Evolutionary conservation across 1,140 invertebrate genomes (phyloP).

Genomic region (Camponotus pennsylvanicus): DNA sequence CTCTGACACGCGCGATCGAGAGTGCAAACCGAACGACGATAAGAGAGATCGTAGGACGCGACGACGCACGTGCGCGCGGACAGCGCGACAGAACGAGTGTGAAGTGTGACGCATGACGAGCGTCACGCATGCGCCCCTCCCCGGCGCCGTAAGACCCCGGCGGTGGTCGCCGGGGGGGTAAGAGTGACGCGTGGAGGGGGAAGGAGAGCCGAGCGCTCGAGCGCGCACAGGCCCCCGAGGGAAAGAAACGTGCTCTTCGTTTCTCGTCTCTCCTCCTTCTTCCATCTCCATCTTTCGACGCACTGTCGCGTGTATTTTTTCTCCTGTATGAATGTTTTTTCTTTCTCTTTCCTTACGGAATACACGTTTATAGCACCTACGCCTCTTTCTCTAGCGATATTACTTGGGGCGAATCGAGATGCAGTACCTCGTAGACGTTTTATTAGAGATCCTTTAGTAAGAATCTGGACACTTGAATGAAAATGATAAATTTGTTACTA

Average conservation of each 20-base stretch:
- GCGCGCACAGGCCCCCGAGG: slow-evolving; percentile 36
- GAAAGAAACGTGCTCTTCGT: slow-evolving; percentile 51
- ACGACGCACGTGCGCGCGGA: slow-evolving; percentile 68
- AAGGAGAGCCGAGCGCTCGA: slow-evolving; percentile 28
- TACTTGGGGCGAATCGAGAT: slow-evolving; percentile 24
- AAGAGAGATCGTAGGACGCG: slow-evolving; percentile 49
- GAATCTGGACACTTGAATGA: too few relatives aligned
- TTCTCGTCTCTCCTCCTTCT: slow-evolving; percentile 36
- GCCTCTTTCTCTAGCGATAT: slow-evolving; percentile 34
- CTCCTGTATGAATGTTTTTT: not conserved
- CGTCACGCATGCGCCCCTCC: slow-evolving; percentile 68
- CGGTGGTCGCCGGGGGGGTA: slow-evolving; percentile 61
- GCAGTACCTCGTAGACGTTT: slow-evolving; percentile 21
- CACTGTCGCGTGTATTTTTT: not conserved
- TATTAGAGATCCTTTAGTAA: not conserved
- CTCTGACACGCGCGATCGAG: not conserved
- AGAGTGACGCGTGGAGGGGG: slow-evolving; percentile 9
- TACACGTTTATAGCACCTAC: slow-evolving; percentile 47
- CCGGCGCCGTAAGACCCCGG: slow-evolving; percentile 66
- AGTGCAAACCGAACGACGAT: not conserved
- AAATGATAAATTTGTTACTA: too few relatives aligned
- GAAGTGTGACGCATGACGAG: slow-evolving; percentile 41
- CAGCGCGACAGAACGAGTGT: slow-evolving; percentile 72
- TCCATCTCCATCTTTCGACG: slow-evolving; percentile 14
- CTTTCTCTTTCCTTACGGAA: slow-evolving; percentile 5